These are phyloP conservation scores for Garrulus glandarius DNA, from an alignment of 2,797 vertebrate genomes.

Conservation along the genomic window DNA sequence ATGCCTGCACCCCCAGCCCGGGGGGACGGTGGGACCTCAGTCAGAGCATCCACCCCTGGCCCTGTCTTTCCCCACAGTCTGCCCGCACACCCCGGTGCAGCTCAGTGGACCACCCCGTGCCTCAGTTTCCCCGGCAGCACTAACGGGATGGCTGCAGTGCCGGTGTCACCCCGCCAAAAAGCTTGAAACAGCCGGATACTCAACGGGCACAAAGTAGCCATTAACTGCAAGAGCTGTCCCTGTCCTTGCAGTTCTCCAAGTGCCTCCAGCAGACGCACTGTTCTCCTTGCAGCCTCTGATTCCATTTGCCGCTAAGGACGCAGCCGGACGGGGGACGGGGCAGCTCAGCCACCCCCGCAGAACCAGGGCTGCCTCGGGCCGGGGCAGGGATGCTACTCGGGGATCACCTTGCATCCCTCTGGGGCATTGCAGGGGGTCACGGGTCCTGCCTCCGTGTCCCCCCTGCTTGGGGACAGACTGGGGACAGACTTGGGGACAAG, in stretches of 20 bases:
- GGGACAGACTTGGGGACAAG: background rate
- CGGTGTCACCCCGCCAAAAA: background rate
- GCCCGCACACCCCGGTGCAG: accelerated
- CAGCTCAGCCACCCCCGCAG: background rate
- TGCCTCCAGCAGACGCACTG: background rate
- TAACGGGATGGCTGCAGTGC: background rate
- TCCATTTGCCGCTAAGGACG: background rate
- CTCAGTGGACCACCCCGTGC: background rate
- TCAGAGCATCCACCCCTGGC: background rate
- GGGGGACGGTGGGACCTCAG: accelerated
- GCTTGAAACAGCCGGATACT: background rate
- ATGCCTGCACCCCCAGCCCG: background rate
- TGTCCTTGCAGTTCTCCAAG: background rate
- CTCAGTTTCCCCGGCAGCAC: conserved; percentile 36
- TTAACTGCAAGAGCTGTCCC: background rate
- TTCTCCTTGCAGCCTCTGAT: background rate
- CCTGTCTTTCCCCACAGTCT: background rate
- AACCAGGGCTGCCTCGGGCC: background rate
- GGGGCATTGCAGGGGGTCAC: background rate
- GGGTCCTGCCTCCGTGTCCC: background rate
- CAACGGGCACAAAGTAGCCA: background rate
- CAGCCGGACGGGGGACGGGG: background rate
- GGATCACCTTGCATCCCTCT: background rate
- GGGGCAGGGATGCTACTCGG: background rate
- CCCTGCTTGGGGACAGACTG: background rate